These are phyloP conservation scores for Drosophila vallismaia DNA, from an alignment of 2,888 invertebrate species.

Conservation along the genomic window DNA sequence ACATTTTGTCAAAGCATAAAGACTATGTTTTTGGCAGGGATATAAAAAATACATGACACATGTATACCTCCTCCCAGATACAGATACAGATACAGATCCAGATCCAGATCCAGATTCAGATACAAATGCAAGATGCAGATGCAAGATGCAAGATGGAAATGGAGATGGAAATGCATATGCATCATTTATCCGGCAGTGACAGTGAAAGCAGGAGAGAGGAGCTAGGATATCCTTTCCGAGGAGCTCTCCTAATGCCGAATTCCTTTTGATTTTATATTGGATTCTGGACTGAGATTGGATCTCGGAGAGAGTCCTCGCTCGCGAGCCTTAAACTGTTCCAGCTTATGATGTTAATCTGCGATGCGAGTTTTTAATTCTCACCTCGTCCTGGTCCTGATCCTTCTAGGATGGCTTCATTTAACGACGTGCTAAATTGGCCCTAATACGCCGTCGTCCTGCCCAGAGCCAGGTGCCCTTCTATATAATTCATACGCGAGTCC, in stretches of 20 bases:
- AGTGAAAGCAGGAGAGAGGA: conserved; percentile 13
- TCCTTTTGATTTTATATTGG: conserved; percentile 23
- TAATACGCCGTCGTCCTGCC: conserved; percentile 71
- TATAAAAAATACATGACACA: conserved; percentile 73
- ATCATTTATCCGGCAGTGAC: conserved; percentile 58
- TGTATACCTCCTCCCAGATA: conserved; percentile 45
- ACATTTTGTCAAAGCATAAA: conserved; percentile 77
- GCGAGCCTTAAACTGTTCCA: not conserved
- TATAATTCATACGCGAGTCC: conserved; percentile 55
- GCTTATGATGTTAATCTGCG: not conserved
- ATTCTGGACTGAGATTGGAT: not conserved
- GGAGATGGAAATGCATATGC: conserved; percentile 62
- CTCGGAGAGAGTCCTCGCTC: not conserved
- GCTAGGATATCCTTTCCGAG: conserved; percentile 8
- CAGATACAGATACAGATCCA: no score
- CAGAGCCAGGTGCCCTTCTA: conserved; percentile 65
- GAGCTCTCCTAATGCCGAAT: conserved; percentile 18
- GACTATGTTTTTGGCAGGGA: conserved; percentile 65
- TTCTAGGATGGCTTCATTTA: conserved; percentile 60
- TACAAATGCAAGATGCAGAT: no score
- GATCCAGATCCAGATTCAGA: no score
- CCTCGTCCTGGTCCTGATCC: conserved; percentile 41
- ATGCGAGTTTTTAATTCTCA: not conserved
- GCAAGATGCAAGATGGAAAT: not conserved
- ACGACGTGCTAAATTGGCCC: conserved; percentile 67